Evolutionary conservation across 2,888 invertebrate genomes (phyloP), one percentile per base, ranked within the genome.

Genomic region (Habroteleia sp.): DNA sequence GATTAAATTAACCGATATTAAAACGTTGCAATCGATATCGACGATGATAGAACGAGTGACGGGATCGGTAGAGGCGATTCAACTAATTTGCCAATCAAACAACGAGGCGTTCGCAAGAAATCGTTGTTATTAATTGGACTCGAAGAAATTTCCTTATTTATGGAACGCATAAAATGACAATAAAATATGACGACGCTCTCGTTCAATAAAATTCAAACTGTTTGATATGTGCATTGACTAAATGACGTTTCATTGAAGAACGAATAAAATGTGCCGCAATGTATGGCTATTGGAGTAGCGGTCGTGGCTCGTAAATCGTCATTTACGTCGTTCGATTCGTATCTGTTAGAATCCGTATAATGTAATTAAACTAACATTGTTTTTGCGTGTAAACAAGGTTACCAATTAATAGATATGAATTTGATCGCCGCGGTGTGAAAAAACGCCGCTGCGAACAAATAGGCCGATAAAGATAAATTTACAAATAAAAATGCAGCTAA

Each of bases 401-500:
- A 23, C 41, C 25, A 54, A 65, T 65, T 65, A 65, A 41, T 44
- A 20, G 10, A 23, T 2, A 17, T 11, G 27, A 23, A 42, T 14
- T 42, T 20, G 41, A 29, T 65, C 8, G 8, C n/a, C 10, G 16
- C 20, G 31, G 13, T 13, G 11, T 58, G 54, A 54, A 37, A 25
- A 42, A 37, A 73, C 29, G 2, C 6, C 39, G 35, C 42, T 8
- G 41, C 37, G 3, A 37, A 33, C 6, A 5, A n/a, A n/a, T 10
- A 29, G 23, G 25, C 8, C 5, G 39, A 16, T 27, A 23, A 39
- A n/a, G 29, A 42, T 10, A 31, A 10, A 2, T 14, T 39, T 41
- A 25, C 13, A 10, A 44, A 52, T 29, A 50, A 54, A 76, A 63
- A 71, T 23, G 23, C 44, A 25, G 71, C 65, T 82, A 79, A 83